Evolutionary conservation across 2,888 invertebrate genomes (phyloP), one percentile per base, ranked within the genome.

Genomic region (Hirtodrosophila histrioides): DNA sequence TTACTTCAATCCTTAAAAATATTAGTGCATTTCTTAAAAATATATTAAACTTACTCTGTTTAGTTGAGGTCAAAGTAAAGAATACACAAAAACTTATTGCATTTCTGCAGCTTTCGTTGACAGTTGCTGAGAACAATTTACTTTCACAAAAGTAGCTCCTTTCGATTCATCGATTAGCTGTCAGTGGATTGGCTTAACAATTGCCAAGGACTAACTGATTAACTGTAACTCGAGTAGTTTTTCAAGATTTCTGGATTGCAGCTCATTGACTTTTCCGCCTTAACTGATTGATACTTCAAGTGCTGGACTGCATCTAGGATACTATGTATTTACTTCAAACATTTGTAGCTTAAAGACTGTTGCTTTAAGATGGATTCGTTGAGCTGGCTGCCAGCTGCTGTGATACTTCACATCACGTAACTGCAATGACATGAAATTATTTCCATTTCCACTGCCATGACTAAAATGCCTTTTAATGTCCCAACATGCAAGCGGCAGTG

Each of bases 391-490:
- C 9, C 29, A 56, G 11, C 11, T 48, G 56, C 36, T 37, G 36
- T 11, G 49, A 45, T 70, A 75, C 75, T 82, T 83, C 66, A 67
- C 73, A 83, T 82, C 89, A 90, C 90, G 90, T 90, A 82, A 57
- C 76, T 77, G 77, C 78, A 78, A 70, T 73, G 79, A 74, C 83
- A 83, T 78, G 74, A 85, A 87, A 85, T 82, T 79, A 89, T 89
- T 88, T 81, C 71, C 73, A 79, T 77, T 73, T 66, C 53, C 57
- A 72, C 53, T 66, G 43, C 51, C 48, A 44, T 33, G 45, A 8
- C 73, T 40, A 39, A 69, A 78, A 75, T 69, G 71, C 53, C 68
- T 63, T 75, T 75, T 68, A 78, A 69, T 83, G 84, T 57, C 44
- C 10, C 33, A 44, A 53, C 37, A 63, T 63, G 57, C 49, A 39